A percentile compares a stretch with the other conserved stretches of the same genome.
Conservation (phyloP, 2,113 vertebrate species). For the Neoarius graeffei region DNA sequence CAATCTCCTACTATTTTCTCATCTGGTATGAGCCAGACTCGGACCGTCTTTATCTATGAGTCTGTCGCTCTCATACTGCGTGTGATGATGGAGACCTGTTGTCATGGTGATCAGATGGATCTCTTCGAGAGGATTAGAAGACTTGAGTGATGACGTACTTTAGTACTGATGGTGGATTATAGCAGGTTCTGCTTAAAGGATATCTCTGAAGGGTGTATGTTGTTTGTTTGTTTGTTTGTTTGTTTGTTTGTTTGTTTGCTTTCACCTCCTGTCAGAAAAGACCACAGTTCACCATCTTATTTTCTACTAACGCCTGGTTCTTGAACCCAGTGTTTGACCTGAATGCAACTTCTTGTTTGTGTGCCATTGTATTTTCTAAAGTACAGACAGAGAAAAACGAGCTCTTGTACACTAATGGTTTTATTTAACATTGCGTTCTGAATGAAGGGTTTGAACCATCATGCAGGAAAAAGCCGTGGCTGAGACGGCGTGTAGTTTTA, state of each 20-base stretch:
- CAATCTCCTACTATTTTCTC: not conserved
- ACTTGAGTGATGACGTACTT: slow-evolving; percentile 31
- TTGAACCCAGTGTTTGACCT: not conserved
- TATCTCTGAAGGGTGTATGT: not conserved
- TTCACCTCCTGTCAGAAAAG: not conserved
- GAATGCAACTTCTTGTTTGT: not conserved
- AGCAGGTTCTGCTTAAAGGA: not conserved
- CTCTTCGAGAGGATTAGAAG: slow-evolving; percentile 43
- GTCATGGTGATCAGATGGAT: slow-evolving; percentile 63
- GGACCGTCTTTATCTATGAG: not conserved
- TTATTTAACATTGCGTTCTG: not conserved
- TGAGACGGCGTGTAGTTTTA: not conserved
- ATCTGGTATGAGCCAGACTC: not conserved
- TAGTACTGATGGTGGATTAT: not conserved
- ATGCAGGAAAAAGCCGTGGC: not conserved
- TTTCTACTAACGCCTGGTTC: not conserved
- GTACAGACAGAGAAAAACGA: not conserved
- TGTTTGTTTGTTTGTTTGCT: not conserved
- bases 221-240: not conserved
- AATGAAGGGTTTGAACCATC: too few species aligned
- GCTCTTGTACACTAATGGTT: too few species aligned
- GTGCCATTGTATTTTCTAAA: not conserved
- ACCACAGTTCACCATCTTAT: not conserved
- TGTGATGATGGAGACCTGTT: slow-evolving; percentile 58
- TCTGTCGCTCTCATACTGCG: not conserved